Base-by-base conservation (phyloP, 2,113 vertebrate genomes). In the Labrus mixtus region DNA sequence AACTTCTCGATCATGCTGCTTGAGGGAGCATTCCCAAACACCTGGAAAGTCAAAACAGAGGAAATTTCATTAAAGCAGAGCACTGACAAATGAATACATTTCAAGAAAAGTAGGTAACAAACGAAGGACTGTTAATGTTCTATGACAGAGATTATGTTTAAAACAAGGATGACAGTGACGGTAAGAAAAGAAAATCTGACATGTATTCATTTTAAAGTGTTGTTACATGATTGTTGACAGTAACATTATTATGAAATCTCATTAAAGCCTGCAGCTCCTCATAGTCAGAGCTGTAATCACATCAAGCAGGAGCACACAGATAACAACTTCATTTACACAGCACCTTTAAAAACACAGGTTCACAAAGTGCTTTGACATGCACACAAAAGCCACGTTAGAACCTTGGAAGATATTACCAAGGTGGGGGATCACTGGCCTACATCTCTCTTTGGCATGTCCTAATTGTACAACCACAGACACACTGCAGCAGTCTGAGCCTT, bases 1-100 rank as follows among this genome's bases (percentile, higher is more conserved):
- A 99, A 99, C 83, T 99, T 99, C 91, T 99, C 98, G 45, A 91
- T 98, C 98, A 99, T 99, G 79, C 94, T 96, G 95, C 93, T 97
- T 71, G 98, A 96, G 1, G 97, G 97, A 87, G 97, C 97, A 36
- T 96, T 98, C 79, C 97, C 98, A 91, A 99, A 99, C 65, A 99
- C 98, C 98, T 99, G 22, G 2, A 54, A 3, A 4, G 29, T 33
- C 4, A 33, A 48, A 6, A 63, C 15, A 37, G 17, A 41, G 13
- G 36, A 22, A n/a, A 29, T 19, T 12, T 0, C 1, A 8, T 10
- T 33, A 50, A 41, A 15, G 3, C 7, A 10, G 13, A 46, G n/a
- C n/a, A n/a, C n/a, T n/a, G n/a, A n/a, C n/a, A n/a, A n/a, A n/a
- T n/a, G n/a, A n/a, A n/a, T n/a, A n/a, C n/a, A n/a, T n/a, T n/a